Evolutionary conservation across 1,140 invertebrate genomes (phyloP).

Genomic region (Zaprionus inermis): DNA sequence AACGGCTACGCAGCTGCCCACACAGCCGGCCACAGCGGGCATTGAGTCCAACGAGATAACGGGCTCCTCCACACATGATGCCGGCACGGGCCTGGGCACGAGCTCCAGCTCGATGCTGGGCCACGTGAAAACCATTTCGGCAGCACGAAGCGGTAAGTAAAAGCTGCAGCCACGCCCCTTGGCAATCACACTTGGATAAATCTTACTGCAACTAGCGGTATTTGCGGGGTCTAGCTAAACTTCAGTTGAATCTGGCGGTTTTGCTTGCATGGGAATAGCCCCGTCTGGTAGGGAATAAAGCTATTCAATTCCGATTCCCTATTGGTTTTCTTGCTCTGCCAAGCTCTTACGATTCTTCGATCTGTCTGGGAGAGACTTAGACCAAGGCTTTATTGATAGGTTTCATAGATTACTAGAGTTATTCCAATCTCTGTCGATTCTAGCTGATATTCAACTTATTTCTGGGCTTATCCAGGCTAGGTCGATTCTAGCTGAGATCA

Average conservation of each 20-base stretch:
- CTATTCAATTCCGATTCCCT: too few species aligned
- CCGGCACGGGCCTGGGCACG: constrained; percentile 6
- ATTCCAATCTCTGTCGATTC: neutral
- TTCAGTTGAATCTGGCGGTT: neutral
- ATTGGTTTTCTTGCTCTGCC: neutral
- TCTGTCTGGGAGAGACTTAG: too few species aligned
- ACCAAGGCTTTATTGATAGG: too few species aligned
- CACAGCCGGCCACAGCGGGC: constrained; percentile 61
- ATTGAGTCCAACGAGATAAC: constrained; percentile 82
- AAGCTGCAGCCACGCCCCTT: constrained; percentile 22
- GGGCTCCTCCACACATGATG: constrained; percentile 68
- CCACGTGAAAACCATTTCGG: constrained; percentile 80
- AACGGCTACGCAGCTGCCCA: constrained; percentile 53
- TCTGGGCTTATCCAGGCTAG: too few species aligned
- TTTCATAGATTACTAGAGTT: neutral
- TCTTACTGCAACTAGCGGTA: constrained; percentile 21
- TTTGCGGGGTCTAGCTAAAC: constrained; percentile 5
- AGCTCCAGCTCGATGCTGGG: constrained; percentile 38
- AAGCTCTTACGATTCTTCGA: too few species aligned
- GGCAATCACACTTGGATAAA: constrained; percentile 23
- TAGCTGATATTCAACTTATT: too few species aligned
- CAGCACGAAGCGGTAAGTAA: constrained; percentile 79
- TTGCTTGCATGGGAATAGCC: neutral
- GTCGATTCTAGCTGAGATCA: neutral
- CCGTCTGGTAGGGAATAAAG: too few species aligned